Evolutionary conservation across 1,140 invertebrate species (phyloP), one percentile per base, ranked within the genome.

Genomic region (Anastrepha obliqua): DNA sequence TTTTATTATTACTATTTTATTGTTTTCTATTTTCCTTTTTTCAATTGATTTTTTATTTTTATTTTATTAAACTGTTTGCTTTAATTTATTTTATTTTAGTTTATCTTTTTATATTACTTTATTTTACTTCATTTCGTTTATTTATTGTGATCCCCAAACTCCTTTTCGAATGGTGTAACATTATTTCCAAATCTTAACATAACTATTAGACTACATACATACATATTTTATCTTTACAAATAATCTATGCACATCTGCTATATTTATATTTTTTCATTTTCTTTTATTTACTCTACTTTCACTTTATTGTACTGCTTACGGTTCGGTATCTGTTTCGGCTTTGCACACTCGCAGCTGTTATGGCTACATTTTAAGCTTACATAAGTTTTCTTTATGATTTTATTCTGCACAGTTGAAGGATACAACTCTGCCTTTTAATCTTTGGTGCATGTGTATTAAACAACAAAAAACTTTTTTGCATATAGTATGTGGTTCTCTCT

Each of bases 11-110:
- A 87, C 62, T 62, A 62, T 87, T 88, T 42, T 88, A 65, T 88
- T 60, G 85, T 88, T 86, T 78, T 87, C 17, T 65, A 51, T 88
- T 47, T 55, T 87, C 87, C 87, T 88, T 88, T 78, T 88, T 74
- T 78, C 9, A 51, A 9, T 74, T 42, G 90, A 89, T 92, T 88
- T 88, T 86, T 89, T 88, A 55, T 42, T 47, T 87, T 78, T 87
- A 59, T 89, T 65, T 59, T 85, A 70, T 89, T 87, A 86, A 65
- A 70, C 86, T 88, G 86, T 88, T 78, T 87, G 86, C 88, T 87
- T 90, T 87, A 9, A 17, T 62, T 62, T 62, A 15, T 62, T 17
- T 13, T 62, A 9, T 62, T 62, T 62, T 62, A 62, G 4, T 62
- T 62, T 62, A 62, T 62, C 5, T n/a, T 62, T 62, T 62, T 62